Evolutionary conservation across 1,140 invertebrate genomes (phyloP).

Genomic region (Anthonomus grandis): DNA sequence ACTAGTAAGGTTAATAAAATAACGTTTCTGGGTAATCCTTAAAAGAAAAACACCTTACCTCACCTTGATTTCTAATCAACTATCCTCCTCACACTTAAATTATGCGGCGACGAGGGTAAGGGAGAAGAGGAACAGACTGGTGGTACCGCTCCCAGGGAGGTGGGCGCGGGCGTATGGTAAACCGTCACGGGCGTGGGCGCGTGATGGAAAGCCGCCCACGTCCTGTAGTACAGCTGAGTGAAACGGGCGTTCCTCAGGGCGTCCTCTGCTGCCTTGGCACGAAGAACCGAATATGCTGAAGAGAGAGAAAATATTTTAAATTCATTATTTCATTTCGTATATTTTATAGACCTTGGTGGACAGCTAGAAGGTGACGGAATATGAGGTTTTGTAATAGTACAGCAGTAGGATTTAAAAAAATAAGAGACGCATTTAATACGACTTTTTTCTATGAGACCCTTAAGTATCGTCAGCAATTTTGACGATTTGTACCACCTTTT

Average conservation of each 20-base stretch:
- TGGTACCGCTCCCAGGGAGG: constrained; percentile 25
- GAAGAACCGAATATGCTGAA: constrained; percentile 34
- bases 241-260: constrained; percentile 31
- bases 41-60: background rate
- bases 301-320: background rate
- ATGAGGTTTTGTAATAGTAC: background rate
- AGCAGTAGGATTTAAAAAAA: background rate
- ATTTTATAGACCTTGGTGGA: background rate
- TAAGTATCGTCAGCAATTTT: background rate
- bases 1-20: background rate
- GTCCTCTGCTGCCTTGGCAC: constrained; percentile 34
- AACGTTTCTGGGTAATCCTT: background rate
- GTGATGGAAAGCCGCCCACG: constrained; percentile 33
- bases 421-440: background rate
- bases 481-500: too few relatives aligned
- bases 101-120: constrained; percentile 18
- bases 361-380: background rate
- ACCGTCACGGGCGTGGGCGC: constrained; percentile 18
- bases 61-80: constrained; percentile 30
- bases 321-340: background rate
- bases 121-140: constrained; percentile 23
- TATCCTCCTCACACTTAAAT: constrained; percentile 33
- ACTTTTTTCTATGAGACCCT: background rate
- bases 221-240: constrained; percentile 30
- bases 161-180: too few relatives aligned